phyloP scores from a whole-genome alignment of 2,113 vertebrate genomes.

The Typhlomys cinereus region DNA sequence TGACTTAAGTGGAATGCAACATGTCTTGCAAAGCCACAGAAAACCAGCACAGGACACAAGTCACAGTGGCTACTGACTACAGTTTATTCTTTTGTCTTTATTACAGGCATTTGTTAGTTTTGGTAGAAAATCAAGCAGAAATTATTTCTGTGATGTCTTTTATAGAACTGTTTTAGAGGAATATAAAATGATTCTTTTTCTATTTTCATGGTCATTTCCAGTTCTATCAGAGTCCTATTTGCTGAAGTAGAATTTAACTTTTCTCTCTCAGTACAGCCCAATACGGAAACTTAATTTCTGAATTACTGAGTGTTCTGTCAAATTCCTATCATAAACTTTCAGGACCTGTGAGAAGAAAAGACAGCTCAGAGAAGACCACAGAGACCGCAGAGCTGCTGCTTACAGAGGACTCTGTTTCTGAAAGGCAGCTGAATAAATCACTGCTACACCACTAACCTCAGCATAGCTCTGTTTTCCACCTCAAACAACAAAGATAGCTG shows the following conservation, averaged over 20 bases:
- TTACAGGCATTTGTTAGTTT: neutral
- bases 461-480: neutral
- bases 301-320: constrained; percentile 7
- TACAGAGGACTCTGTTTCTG: neutral
- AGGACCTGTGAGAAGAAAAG: constrained; percentile 9
- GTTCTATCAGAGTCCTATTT: neutral
- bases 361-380: constrained; percentile 1
- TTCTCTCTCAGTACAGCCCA: neutral
- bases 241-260: neutral
- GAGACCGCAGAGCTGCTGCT: neutral
- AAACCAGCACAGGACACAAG: neutral
- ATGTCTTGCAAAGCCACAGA: neutral
- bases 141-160: neutral
- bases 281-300: constrained; percentile 54
- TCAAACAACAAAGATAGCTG: constrained; percentile 20
- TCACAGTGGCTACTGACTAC: neutral
- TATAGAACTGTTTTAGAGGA: neutral
- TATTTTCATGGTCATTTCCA: constrained; percentile 10
- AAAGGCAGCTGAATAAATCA: neutral
- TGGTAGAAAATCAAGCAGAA: neutral
- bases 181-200: constrained; percentile 1
- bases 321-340: constrained; percentile 4
- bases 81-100: neutral
- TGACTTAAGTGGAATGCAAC: neutral
- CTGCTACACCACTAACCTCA: neutral